Base-by-base conservation (phyloP, 2,888 invertebrate genomes). In the Catocala sponsa region DNA sequence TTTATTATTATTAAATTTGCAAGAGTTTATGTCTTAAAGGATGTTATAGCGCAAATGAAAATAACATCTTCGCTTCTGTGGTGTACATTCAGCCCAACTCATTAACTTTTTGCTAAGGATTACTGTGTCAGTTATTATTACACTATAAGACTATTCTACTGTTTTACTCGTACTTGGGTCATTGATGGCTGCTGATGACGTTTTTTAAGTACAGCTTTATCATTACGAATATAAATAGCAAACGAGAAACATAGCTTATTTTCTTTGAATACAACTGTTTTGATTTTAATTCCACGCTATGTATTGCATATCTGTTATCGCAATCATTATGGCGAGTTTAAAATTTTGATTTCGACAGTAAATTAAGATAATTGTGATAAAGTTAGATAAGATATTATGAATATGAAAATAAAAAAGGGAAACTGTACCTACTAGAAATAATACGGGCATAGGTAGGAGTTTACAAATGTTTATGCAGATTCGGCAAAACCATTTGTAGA, bases 81-180 rank as follows among this genome's bases (percentile, higher is more conserved):
- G 61, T 48, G 70, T 35, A 59, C 15, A 4, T 9, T 50, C 51
- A 58, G 50, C 65, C 42, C 50, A 76, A 69, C 70, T 78, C 78
- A 78, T 77, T 74, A 70, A 68, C 54, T 74, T 77, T 76, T 78
- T 77, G 72, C 53, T 48, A 42, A 51, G 52, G 55, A 64, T 67
- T 55, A 70, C 66, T 73, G 48, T 70, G 67, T 63, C 72, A 72
- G 72, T 72, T 74, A 75, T 72, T 70, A 70, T 65, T 63, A 63
- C 61, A 72, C 57, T 67, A 43, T 57, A 69, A 51, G 50, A 10
- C 58, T 70, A 63, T 72, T 68, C 67, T 70, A 66, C 67, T 66
- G 63, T 66, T 72, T 66, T 63, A 72, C 69, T 33, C 6, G 51
- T 56, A 72, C 73, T 32, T 33, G n/a, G 49, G 33, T 56, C 69